phyloP scores from a whole-genome alignment of 2,113 vertebrate species.

The Phalacrocorax pelagicus region DNA sequence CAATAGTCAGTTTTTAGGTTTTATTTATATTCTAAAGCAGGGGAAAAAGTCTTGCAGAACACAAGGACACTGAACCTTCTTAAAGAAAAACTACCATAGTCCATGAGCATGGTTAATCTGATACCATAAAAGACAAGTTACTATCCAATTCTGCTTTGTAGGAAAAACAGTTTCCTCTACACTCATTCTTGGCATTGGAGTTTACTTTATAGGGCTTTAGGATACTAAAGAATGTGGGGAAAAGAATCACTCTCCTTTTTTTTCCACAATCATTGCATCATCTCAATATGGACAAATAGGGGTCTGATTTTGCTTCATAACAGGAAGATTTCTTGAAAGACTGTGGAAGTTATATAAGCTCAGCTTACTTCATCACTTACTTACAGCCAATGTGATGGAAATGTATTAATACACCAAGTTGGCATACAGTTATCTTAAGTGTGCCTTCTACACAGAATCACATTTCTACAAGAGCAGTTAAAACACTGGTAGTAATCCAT shows the following conservation, averaged over 20 bases:
- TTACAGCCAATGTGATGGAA: neutral
- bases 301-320: neutral
- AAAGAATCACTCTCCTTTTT: neutral
- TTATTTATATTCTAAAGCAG: neutral
- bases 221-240: neutral
- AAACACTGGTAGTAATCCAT: neutral
- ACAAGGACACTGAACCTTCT: neutral
- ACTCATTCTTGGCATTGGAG: neutral
- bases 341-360: neutral
- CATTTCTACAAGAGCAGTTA: neutral
- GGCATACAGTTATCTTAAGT: neutral
- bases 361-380: neutral
- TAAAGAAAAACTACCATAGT: neutral
- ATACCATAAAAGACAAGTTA: neutral
- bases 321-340: neutral
- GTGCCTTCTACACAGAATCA: neutral
- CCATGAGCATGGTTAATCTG: neutral
- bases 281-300: neutral
- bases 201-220: neutral
- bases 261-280: neutral
- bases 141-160: neutral
- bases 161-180: neutral
- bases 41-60: neutral
- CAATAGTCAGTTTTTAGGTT: neutral
- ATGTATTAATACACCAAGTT: neutral